A percentile compares a stretch with the other conserved stretches of the same genome.
These are phyloP conservation scores for Telenomus remus DNA, from an alignment of 1,140 invertebrate species.

Conservation along the genomic window DNA sequence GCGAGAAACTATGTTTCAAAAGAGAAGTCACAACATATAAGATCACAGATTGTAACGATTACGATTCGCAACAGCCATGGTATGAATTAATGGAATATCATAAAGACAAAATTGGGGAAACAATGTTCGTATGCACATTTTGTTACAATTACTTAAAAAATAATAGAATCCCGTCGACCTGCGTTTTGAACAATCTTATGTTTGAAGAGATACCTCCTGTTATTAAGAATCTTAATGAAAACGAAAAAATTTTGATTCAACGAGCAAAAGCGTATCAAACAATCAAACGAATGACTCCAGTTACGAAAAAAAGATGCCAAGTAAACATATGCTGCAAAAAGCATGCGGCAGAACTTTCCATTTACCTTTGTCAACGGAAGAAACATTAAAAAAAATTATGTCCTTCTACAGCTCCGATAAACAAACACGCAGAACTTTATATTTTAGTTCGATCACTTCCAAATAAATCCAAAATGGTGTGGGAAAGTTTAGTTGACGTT, in stretches of 20 bases:
- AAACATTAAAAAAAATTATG: conserved; percentile 60
- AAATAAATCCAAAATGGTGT: conserved; percentile 24
- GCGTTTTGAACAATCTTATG: conserved; percentile 31
- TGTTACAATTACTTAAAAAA: conserved; percentile 20
- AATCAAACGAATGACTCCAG: conserved; percentile 57
- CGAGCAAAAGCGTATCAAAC: conserved; percentile 66
- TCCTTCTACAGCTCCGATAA: conserved; percentile 40
- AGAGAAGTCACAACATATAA: conserved; percentile 24
- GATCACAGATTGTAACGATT: conserved; percentile 17
- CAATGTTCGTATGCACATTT: conserved; percentile 31
- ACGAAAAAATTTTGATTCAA: conserved; percentile 63
- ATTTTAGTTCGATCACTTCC: conserved; percentile 55
- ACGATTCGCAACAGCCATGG: conserved; percentile 25
- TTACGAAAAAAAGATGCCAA: conserved; percentile 59
- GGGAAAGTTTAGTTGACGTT: conserved; percentile 35
- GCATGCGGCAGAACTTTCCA: conserved; percentile 63
- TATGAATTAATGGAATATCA: conserved; percentile 23
- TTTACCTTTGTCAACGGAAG: conserved; percentile 61
- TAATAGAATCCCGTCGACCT: conserved; percentile 32
- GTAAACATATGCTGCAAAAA: conserved; percentile 53
- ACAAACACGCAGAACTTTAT: conserved; percentile 56
- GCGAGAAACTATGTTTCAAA: conserved; percentile 45
- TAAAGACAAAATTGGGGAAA: conserved; percentile 1
- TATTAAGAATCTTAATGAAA: conserved; percentile 38
- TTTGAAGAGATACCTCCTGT: background rate